Evolutionary conservation across 2,113 vertebrate species (phyloP).

Genomic region (Pampusana beccarii): DNA sequence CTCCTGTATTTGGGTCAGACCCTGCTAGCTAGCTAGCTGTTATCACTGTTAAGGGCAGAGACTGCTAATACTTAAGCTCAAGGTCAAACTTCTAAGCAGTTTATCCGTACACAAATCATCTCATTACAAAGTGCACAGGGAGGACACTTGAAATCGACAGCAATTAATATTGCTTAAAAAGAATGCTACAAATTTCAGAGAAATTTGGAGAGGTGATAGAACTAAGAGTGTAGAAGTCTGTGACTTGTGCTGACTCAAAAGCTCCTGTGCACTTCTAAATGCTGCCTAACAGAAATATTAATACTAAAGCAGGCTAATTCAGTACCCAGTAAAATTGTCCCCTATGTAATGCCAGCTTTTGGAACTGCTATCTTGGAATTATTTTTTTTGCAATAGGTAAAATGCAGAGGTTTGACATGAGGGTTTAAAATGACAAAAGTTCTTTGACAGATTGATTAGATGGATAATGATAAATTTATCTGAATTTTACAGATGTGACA

Average conservation of each 20-base stretch:
- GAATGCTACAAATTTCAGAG: background rate
- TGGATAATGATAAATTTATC: background rate
- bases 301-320: background rate
- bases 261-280: background rate
- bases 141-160: background rate
- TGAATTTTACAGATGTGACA: background rate
- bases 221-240: rapidly evolving
- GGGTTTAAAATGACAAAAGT: background rate
- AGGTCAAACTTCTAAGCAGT: background rate
- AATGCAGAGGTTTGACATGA: background rate
- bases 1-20: background rate
- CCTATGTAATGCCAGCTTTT: background rate
- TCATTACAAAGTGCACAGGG: background rate
- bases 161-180: background rate
- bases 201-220: background rate
- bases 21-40: background rate
- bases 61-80: background rate
- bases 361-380: background rate
- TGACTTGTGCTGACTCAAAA: background rate
- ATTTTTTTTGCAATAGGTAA: background rate
- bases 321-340: background rate
- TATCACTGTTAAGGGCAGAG: background rate
- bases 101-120: background rate
- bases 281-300: background rate
- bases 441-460: background rate